Evolutionary conservation across 2,888 invertebrate genomes (phyloP).

Genomic region (Nomada goodeniana): DNA sequence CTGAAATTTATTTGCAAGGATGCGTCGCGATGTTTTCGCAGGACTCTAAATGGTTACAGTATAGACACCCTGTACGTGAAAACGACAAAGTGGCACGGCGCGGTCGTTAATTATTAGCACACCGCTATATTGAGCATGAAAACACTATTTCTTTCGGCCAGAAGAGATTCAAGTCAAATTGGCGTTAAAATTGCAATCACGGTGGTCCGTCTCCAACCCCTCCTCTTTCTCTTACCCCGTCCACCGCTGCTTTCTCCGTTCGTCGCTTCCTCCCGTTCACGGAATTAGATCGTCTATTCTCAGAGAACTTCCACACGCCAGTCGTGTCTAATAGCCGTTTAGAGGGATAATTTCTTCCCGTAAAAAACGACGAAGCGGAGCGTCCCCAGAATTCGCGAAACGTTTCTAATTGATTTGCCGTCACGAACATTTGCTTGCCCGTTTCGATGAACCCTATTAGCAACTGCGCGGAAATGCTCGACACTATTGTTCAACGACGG

Average conservation of each 20-base stretch:
- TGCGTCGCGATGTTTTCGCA: not conserved
- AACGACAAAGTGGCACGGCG: constrained; percentile 51
- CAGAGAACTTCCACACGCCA: constrained; percentile 72
- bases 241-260: constrained; percentile 51
- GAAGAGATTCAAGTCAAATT: constrained; percentile 83
- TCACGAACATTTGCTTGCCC: constrained; percentile 5
- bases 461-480: not conserved
- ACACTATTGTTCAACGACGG: not conserved
- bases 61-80: constrained; percentile 66
- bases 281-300: constrained; percentile 84
- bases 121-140: constrained; percentile 83
- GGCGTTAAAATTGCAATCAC: constrained; percentile 84
- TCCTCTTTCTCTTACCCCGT: constrained; percentile 46
- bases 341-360: constrained; percentile 67
- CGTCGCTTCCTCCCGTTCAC: constrained; percentile 74
- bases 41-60: not conserved
- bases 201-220: constrained; percentile 81
- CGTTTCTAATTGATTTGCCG: constrained; percentile 26
- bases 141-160: constrained; percentile 81
- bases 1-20: too few relatives aligned
- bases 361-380: constrained; percentile 33
- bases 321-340: constrained; percentile 69
- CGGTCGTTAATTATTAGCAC: constrained; percentile 81
- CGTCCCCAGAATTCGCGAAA: constrained; percentile 10
- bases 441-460: constrained; percentile 35